Conservation (phyloP, 2,888 invertebrate species). For the Sympetrum striolatum region DNA sequence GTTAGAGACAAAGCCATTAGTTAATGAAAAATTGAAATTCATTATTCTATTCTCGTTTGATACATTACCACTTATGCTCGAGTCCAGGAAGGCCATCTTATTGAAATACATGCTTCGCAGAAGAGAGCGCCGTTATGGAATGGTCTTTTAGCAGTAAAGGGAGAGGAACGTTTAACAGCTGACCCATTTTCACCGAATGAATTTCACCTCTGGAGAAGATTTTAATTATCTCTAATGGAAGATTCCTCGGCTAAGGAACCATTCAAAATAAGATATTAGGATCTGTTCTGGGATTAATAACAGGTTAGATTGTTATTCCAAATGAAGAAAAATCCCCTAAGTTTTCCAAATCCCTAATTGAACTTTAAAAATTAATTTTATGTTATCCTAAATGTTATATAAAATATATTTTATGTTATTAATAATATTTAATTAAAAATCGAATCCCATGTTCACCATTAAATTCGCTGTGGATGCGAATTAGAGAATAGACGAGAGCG, state of each 20-base stretch:
- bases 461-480: too few species aligned
- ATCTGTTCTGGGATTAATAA: neutral
- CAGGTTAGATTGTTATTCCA: neutral
- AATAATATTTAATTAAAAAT: too few species aligned
- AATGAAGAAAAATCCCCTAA: neutral
- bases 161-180: neutral
- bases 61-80: too few species aligned
- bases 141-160: neutral
- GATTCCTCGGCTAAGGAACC: neutral
- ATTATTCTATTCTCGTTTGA: too few species aligned
- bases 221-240: neutral
- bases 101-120: neutral
- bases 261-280: neutral
- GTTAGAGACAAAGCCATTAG: too few species aligned
- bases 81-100: too few species aligned
- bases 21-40: too few species aligned
- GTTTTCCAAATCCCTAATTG: neutral
- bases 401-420: too few species aligned
- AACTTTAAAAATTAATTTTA: too few species aligned
- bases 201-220: neutral
- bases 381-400: too few species aligned
- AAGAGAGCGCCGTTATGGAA: neutral
- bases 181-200: neutral
- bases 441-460: too few species aligned
- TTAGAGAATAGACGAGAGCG: too few species aligned